phyloP scores from a whole-genome alignment of 2,113 vertebrate species.

The Paraplagusia blochii region DNA sequence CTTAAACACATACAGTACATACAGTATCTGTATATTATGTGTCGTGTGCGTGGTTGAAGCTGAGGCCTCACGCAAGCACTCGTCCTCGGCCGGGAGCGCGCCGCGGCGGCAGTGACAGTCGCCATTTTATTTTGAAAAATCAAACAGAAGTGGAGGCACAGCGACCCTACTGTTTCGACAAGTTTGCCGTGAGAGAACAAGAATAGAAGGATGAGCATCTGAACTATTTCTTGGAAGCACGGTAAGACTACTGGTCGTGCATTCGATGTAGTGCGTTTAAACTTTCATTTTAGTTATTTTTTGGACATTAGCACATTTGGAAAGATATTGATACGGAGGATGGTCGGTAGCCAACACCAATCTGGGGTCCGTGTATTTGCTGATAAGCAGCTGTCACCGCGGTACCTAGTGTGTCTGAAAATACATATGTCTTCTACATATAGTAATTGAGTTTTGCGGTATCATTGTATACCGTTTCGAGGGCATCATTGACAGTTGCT shows the following conservation, averaged over 20 bases:
- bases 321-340: conserved; percentile 5
- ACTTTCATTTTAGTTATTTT: background rate
- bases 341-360: conserved; percentile 37
- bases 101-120: conserved; percentile 70
- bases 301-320: background rate
- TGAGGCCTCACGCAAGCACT: conserved; percentile 36
- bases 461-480: background rate
- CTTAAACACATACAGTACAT: no score
- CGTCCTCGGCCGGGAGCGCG: conserved; percentile 67
- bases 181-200: conserved; percentile 61
- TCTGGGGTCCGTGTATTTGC: conserved; percentile 46
- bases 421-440: background rate
- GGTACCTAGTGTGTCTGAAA: conserved; percentile 5
- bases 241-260: conserved; percentile 54
- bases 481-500: fast-evolving
- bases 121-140: conserved; percentile 85
- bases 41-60: conserved; percentile 58
- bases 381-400: conserved; percentile 58
- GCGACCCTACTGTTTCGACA: conserved; percentile 66
- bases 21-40: background rate
- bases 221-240: conserved; percentile 59
- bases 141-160: conserved; percentile 67
- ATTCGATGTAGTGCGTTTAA: background rate
- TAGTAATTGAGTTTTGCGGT: fast-evolving
- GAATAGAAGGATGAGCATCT: conserved; percentile 71